These are phyloP conservation scores for Rhogogaster chlorosoma DNA, from an alignment of 2,888 invertebrate genomes.

Conservation along the genomic window DNA sequence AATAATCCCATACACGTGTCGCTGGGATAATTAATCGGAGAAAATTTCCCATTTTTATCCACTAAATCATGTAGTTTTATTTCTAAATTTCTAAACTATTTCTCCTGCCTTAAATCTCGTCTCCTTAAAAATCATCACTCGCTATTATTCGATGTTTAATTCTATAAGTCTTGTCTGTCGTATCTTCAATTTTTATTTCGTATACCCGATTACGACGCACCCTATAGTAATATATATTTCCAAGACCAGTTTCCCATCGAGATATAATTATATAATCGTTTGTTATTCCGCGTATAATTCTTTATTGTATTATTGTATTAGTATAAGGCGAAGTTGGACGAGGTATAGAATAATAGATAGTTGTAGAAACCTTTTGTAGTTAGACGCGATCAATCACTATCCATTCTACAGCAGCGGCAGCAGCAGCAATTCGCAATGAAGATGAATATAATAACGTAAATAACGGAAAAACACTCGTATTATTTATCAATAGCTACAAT, in stretches of 20 bases:
- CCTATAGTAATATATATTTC: too few relatives aligned
- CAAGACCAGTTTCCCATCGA: background rate
- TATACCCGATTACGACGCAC: too few relatives aligned
- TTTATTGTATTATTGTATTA: background rate
- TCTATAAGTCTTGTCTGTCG: too few relatives aligned
- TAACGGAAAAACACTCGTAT: background rate
- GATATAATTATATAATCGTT: background rate
- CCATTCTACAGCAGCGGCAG: background rate
- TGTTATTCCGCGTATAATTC: conserved; percentile 2
- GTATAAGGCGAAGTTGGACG: background rate
- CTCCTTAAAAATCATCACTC: too few relatives aligned
- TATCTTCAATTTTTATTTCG: too few relatives aligned
- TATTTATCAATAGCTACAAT: background rate
- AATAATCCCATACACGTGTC: too few relatives aligned
- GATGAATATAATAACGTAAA: background rate
- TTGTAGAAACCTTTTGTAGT: background rate
- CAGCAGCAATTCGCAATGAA: background rate
- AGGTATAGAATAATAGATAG: background rate
- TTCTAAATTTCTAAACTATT: too few relatives aligned
- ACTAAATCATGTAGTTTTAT: too few relatives aligned
- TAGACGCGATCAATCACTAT: background rate
- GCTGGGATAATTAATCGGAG: too few relatives aligned
- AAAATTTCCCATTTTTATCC: too few relatives aligned
- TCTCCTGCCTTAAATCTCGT: too few relatives aligned
- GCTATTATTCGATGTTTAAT: too few relatives aligned